A percentile compares a stretch with the other conserved stretches of the same genome.
Evolutionary conservation across 2,113 vertebrate genomes (phyloP).

Genomic region (Montifringilla adamsi): DNA sequence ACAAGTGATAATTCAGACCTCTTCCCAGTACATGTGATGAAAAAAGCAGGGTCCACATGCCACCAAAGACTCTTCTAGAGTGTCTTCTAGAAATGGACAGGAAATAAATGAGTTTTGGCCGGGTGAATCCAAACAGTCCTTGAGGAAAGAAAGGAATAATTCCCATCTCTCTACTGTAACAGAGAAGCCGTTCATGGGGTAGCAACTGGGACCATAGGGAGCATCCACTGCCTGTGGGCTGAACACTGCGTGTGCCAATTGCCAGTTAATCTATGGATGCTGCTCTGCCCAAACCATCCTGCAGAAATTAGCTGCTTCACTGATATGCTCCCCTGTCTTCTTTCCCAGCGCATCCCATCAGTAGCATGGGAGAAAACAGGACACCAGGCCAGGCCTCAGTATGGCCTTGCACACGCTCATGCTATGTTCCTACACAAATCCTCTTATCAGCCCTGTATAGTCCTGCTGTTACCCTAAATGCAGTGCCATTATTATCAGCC

Average conservation of each 20-base stretch:
- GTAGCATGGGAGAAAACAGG: not conserved
- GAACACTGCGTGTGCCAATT: rapidly evolving
- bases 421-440: not conserved
- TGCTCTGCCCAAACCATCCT: not conserved
- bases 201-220: rapidly evolving
- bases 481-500: not conserved
- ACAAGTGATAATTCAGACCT: not conserved
- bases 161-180: not conserved
- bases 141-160: not conserved
- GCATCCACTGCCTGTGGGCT: not conserved
- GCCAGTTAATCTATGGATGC: not conserved
- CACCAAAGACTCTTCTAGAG: not conserved
- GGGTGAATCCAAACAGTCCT: not conserved
- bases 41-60: not conserved
- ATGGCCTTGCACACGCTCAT: not conserved
- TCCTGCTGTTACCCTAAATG: not conserved
- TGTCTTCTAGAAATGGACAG: not conserved
- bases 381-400: not conserved
- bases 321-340: not conserved
- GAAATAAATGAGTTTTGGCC: not conserved
- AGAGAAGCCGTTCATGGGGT: not conserved
- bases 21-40: not conserved
- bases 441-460: not conserved
- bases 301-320: not conserved
- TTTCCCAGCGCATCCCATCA: not conserved